Conservation (phyloP, 2,113 vertebrate species). For the Spheniscus mendiculus region DNA sequence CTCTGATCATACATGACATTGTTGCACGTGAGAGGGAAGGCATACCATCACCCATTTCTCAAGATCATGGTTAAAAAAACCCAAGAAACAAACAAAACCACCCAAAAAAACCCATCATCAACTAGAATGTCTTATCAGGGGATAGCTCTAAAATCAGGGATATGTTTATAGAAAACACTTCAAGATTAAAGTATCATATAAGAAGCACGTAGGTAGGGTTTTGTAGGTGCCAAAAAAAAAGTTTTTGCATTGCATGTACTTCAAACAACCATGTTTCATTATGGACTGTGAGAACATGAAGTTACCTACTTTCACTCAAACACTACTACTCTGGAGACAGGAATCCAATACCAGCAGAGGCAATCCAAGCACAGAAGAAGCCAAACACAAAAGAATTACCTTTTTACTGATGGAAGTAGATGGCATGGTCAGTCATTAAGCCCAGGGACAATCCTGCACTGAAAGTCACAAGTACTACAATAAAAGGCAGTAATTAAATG, state of each 20-base stretch:
- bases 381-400: background rate
- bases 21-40: fast-evolving
- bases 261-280: background rate
- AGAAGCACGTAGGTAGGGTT: background rate
- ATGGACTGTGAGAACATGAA: background rate
- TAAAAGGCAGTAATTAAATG: background rate
- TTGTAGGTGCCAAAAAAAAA: background rate
- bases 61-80: background rate
- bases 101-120: background rate
- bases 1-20: background rate
- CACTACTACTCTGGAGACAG: background rate
- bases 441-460: background rate
- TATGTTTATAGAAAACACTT: background rate
- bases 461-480: background rate
- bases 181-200: background rate
- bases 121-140: background rate
- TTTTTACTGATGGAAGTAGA: background rate
- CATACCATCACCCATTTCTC: background rate
- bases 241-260: background rate
- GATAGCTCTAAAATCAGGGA: background rate
- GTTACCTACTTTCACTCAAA: background rate
- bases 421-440: background rate
- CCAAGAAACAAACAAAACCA: background rate
- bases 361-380: background rate
- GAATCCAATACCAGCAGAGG: background rate